These are phyloP conservation scores for Hippocampus kuda DNA, from an alignment of 2,797 vertebrate species.

Conservation along the genomic window DNA sequence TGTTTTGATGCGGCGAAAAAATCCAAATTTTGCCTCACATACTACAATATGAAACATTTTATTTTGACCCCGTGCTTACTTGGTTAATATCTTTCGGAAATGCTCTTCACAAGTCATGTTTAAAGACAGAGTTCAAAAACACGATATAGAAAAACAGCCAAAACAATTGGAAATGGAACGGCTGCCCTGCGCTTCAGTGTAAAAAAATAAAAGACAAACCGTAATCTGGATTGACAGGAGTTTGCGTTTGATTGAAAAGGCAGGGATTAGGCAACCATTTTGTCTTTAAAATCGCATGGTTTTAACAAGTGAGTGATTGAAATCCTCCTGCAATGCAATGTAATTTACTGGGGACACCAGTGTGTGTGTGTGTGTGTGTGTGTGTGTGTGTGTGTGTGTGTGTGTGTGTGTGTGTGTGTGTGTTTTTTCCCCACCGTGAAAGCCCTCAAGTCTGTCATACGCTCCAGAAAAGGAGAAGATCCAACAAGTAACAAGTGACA, in stretches of 20 bases:
- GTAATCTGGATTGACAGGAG: constrained; percentile 59
- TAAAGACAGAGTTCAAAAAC: neutral
- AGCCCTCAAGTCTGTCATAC: neutral
- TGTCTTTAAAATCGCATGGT: neutral
- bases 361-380: no score
- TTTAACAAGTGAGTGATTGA: neutral
- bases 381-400: no score
- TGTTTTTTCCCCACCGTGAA: neutral
- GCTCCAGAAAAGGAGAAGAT: neutral
- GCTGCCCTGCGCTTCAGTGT: neutral
- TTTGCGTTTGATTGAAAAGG: constrained; percentile 47
- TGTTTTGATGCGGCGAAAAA: no score
- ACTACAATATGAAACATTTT: no score
- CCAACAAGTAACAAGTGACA: neutral
- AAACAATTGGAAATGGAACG: neutral
- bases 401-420: no score
- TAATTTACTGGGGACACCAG: neutral
- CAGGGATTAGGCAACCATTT: constrained; percentile 37
- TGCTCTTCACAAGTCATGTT: neutral
- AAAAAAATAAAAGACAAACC: constrained; percentile 41
- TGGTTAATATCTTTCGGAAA: neutral
- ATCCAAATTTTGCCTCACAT: no score
- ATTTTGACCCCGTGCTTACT: neutral
- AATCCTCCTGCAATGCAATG: neutral
- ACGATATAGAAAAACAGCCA: neutral